These are phyloP conservation scores for Calycopis cecrops DNA, from an alignment of 1,140 invertebrate species.

Conservation along the genomic window DNA sequence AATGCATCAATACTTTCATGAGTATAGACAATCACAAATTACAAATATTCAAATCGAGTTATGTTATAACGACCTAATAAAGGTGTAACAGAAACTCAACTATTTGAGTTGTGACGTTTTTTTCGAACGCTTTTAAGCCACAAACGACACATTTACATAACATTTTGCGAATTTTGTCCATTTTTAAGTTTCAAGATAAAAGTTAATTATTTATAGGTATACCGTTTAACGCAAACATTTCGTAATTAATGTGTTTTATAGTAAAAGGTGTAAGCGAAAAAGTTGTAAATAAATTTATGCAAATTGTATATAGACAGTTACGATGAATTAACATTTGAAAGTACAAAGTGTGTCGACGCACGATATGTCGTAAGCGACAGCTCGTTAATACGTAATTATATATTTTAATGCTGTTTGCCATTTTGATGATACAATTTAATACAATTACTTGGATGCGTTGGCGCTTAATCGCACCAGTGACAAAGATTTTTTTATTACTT, in stretches of 20 bases:
- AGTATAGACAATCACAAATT: no score
- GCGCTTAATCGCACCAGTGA: no score
- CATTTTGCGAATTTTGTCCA: neutral
- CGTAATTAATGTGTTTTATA: neutral
- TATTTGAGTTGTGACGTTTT: neutral
- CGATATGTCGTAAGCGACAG: slow-evolving; percentile 3
- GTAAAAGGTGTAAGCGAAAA: slow-evolving; percentile 8
- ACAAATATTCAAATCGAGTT: no score
- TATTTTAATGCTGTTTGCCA: neutral
- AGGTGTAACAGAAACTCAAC: no score
- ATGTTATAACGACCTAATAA: no score
- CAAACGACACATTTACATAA: slow-evolving; percentile 2
- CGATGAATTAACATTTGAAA: slow-evolving; percentile 8
- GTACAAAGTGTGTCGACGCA: slow-evolving; percentile 6
- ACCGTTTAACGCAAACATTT: no score
- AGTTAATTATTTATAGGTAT: no score
- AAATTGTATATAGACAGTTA: neutral
- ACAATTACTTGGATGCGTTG: no score
- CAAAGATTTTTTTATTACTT: no score
- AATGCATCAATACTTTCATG: no score
- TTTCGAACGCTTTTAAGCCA: neutral
- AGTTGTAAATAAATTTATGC: slow-evolving; percentile 11
- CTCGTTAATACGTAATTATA: neutral
- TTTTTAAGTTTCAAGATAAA: no score
- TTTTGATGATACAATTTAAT: slow-evolving; percentile 10